Conservation (phyloP, 2,113 vertebrate genomes). For the Rhabdornis inornatus region DNA sequence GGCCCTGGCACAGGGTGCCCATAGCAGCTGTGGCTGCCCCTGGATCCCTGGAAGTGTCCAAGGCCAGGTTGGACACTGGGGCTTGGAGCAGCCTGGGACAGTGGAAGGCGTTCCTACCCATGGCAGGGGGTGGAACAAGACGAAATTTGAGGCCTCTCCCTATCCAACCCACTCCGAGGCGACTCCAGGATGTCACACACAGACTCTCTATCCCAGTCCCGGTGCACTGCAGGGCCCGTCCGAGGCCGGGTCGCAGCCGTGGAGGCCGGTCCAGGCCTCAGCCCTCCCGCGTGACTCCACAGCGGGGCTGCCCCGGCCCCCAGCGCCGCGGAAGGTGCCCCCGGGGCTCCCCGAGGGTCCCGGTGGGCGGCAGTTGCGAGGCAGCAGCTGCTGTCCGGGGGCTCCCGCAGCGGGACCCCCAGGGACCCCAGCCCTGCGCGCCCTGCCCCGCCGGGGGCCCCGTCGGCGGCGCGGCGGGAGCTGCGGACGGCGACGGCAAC, state of each 20-base stretch:
- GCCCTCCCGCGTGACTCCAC: too few species aligned
- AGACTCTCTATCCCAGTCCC: background rate
- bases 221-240: too few species aligned
- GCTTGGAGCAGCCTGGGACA: fast-evolving
- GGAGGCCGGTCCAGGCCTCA: background rate
- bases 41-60: background rate
- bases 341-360: too few species aligned
- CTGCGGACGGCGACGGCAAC: too few species aligned
- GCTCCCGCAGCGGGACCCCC: too few species aligned
- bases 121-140: fast-evolving
- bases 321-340: background rate
- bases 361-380: background rate
- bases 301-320: background rate
- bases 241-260: background rate
- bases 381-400: background rate
- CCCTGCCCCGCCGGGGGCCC: too few species aligned
- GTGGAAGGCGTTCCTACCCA: background rate
- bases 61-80: background rate
- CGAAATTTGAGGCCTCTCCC: too few species aligned
- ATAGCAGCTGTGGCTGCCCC: background rate
- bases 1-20: too few species aligned
- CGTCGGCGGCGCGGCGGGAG: too few species aligned
- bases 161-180: background rate
- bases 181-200: background rate
- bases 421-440: too few species aligned